Evolutionary conservation across 1,140 invertebrate genomes (phyloP), one percentile per base, ranked within the genome.

Genomic region (Lordiphosa stackelbergi): DNA sequence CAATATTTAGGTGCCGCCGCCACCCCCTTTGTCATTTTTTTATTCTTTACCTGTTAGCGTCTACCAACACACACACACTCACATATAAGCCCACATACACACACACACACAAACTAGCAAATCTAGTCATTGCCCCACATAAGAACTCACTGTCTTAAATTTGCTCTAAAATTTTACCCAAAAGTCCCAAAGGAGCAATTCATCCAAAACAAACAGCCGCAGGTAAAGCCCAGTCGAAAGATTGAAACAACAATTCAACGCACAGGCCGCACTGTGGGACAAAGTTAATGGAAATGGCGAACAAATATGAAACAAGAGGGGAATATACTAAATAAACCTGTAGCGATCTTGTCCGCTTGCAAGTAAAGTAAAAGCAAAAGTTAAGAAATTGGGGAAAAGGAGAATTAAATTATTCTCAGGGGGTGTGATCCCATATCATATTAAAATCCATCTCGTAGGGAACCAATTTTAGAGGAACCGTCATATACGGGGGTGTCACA

Each of bases 81-180:
- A 61, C 47, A 63, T 41, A 54, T 31, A 60, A 42, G 62, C 16
- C 63, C 34, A 59, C 35, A 37, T 51, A 60, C 55, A 64, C 55
- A 54, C 24, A 47, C 34, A 74, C 45, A 73, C 38, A 59, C 10
- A 55, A 38, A 57, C 6, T 84, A 83, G 77, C 72, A 73, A 58
- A 66, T 60, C 40, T 81, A 81, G 77, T 77, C 75, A 81, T 83
- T 45, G 77, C 49, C 59, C 45, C 71, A 60, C 57, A 74, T 58
- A 71, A 63, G 37, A 79, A 49, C 24, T 73, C 70, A 78, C 69
- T 53, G 72, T 75, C 64, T 79, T 66, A 79, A 79, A 79, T 62
- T 73, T 73, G 74, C 74, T 75, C 68, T 79, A 70, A 79, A 79
- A 73, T 73, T 62, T 79, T 70, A 74, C 74, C 55, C 55, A 53